Percentiles rank a stretch among this genome's conserved stretches.
Evolutionary conservation across 1,140 invertebrate species (phyloP).

Genomic region (Pogonognathellus flavescens): DNA sequence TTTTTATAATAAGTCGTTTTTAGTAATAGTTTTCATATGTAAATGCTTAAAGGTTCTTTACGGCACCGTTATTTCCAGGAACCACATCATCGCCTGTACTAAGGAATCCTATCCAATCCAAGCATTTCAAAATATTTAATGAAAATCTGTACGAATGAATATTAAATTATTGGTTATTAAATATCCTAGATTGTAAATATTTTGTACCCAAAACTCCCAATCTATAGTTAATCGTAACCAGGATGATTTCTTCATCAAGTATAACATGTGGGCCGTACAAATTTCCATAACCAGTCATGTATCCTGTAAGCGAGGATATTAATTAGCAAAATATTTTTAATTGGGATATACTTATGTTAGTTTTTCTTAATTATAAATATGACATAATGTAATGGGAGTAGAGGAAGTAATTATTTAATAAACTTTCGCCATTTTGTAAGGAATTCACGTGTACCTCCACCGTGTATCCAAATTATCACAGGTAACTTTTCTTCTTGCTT

Average conservation of each 20-base stretch:
- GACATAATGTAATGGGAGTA: too few relatives aligned
- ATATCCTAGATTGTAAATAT: too few relatives aligned
- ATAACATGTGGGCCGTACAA: slow-evolving; percentile 63
- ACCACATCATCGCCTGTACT: slow-evolving; percentile 92
- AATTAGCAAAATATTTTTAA: too few relatives aligned
- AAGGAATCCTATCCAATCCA: slow-evolving; percentile 77
- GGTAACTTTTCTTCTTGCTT: slow-evolving; percentile 38
- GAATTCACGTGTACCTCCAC: slow-evolving; percentile 50
- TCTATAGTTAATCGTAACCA: slow-evolving; percentile 63
- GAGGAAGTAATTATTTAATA: too few relatives aligned
- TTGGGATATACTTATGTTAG: too few relatives aligned
- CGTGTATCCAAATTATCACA: slow-evolving; percentile 56
- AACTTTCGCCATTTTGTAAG: too few relatives aligned
- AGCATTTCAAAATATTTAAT: too few relatives aligned
- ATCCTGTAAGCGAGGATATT: too few relatives aligned
- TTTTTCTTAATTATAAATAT: too few relatives aligned
- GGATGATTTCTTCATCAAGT: slow-evolving; percentile 56
- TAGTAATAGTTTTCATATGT: too few relatives aligned
- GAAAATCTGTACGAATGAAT: background rate
- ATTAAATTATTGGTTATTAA: background rate
- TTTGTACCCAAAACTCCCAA: slow-evolving; percentile 57
- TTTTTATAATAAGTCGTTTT: too few relatives aligned
- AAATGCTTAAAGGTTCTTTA: too few relatives aligned
- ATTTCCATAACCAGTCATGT: slow-evolving; percentile 20
- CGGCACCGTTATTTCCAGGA: slow-evolving; percentile 91